phyloP scores from a whole-genome alignment of 2,113 vertebrate species.

The Setophaga kirtlandii region DNA sequence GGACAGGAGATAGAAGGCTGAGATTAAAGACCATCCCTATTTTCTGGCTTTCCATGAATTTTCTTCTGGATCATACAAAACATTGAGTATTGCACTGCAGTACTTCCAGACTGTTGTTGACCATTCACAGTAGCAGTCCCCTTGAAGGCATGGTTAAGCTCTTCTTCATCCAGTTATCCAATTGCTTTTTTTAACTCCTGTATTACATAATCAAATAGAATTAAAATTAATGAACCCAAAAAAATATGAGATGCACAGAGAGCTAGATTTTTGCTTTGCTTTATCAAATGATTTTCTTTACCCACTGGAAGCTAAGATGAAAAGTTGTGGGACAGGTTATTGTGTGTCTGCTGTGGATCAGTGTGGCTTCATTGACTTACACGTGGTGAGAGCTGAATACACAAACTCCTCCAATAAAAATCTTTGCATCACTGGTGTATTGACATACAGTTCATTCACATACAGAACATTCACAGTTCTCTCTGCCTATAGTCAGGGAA shows the following conservation, averaged over 20 bases:
- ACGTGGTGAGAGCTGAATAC: background rate
- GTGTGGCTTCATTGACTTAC: background rate
- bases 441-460: background rate
- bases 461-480: background rate
- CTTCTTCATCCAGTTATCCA: background rate
- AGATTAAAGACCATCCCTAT: background rate
- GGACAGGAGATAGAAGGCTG: background rate
- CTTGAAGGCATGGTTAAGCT: background rate
- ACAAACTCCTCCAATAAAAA: background rate
- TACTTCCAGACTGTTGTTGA: background rate
- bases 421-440: background rate
- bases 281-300: background rate
- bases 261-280: background rate
- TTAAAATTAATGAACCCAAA: background rate
- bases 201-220: background rate
- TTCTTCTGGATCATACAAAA: background rate
- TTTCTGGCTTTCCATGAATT: background rate
- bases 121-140: background rate
- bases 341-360: background rate
- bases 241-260: fast-evolving
- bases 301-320: background rate
- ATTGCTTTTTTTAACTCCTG: background rate
- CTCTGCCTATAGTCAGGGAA: background rate
- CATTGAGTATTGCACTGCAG: background rate
- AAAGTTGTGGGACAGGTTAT: background rate